A percentile compares a stretch with the other conserved stretches of the same genome.
These are phyloP conservation scores for Megastigmus dorsalis DNA, from an alignment of 2,888 invertebrate genomes.

Conservation along the genomic window DNA sequence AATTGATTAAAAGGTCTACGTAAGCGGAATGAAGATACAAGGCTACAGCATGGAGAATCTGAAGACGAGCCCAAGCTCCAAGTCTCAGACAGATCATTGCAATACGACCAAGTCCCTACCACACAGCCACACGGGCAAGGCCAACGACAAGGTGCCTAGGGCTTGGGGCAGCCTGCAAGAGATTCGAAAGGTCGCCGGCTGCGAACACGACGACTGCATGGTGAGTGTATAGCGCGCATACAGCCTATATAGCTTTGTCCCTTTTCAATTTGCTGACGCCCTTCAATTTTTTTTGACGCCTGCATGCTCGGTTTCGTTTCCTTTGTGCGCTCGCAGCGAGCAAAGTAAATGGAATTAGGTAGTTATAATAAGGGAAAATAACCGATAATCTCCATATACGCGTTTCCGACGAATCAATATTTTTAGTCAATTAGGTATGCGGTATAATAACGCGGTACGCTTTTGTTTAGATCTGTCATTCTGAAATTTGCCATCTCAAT, in stretches of 20 bases:
- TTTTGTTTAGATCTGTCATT: too few species aligned
- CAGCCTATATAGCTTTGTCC: background rate
- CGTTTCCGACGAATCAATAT: too few species aligned
- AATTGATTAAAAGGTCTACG: constrained; percentile 52
- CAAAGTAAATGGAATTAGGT: too few species aligned
- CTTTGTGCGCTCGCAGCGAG: background rate
- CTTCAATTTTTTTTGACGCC: background rate
- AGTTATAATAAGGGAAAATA: background rate
- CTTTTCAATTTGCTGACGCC: background rate
- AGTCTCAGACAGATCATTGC: constrained; percentile 36
- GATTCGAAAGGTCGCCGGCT: constrained; percentile 74
- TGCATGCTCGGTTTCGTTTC: background rate
- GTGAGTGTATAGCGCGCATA: constrained; percentile 29
- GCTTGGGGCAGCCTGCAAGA: constrained; percentile 82
- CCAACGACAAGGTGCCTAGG: constrained; percentile 66
- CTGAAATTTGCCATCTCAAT: too few species aligned
- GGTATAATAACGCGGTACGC: too few species aligned
- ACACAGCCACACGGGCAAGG: constrained; percentile 68
- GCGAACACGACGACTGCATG: constrained; percentile 43
- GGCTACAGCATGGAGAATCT: constrained; percentile 71
- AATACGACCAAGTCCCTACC: constrained; percentile 67
- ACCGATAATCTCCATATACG: background rate
- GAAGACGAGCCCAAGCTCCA: constrained; percentile 55
- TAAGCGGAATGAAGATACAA: constrained; percentile 41
- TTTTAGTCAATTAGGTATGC: too few species aligned